Conservation (phyloP, 2,888 invertebrate species). For the Allygus modestus region DNA sequence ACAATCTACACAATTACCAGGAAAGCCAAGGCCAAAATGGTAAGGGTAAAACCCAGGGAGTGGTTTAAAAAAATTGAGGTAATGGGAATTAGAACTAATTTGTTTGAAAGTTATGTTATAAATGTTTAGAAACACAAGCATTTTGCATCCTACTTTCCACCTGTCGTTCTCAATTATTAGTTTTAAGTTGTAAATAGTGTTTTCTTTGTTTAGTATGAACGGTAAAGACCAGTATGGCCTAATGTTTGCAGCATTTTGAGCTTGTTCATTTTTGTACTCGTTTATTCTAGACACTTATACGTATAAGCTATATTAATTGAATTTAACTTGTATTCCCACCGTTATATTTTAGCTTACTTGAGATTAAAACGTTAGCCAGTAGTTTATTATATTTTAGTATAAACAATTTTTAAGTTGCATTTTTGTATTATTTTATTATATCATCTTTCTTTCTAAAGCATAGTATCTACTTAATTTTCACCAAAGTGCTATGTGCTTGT, state of each 20-base stretch:
- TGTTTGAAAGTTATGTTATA: too few relatives aligned
- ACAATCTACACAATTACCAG: too few relatives aligned
- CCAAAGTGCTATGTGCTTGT: constrained; percentile 4
- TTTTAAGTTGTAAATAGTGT: background rate
- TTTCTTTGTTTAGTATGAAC: background rate
- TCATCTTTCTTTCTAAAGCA: background rate
- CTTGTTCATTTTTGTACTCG: background rate
- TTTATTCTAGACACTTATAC: background rate
- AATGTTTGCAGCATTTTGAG: background rate
- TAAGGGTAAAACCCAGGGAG: too few relatives aligned
- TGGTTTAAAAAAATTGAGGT: too few relatives aligned
- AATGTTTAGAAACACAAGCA: too few relatives aligned
- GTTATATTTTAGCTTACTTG: background rate
- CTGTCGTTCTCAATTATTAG: background rate
- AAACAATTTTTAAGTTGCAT: too few relatives aligned
- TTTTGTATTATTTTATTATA: background rate
- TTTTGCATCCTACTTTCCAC: too few relatives aligned
- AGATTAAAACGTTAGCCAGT: too few relatives aligned
- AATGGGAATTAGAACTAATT: too few relatives aligned
- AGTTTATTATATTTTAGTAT: too few relatives aligned
- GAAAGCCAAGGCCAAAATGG: too few relatives aligned
- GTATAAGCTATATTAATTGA: background rate
- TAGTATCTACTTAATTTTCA: background rate
- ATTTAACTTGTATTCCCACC: background rate
- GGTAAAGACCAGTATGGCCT: constrained; percentile 19